Percentiles rank a stretch among this genome's conserved stretches.
Conservation (phyloP, 2,113 vertebrate genomes). For the Tenrec ecaudatus region DNA sequence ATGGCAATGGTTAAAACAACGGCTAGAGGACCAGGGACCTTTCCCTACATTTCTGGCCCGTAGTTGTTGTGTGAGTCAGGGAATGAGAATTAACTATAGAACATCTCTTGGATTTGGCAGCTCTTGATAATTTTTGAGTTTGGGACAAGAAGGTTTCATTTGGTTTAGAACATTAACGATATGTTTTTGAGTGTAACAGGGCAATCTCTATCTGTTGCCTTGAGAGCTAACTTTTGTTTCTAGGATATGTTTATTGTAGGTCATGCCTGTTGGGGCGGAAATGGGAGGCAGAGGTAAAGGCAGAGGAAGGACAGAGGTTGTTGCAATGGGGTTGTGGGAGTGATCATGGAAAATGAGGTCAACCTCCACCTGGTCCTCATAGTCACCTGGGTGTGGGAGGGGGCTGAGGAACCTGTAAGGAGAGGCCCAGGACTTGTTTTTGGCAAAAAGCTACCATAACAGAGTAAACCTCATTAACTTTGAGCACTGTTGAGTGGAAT, state of each 20-base stretch:
- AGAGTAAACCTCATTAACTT: slow-evolving; percentile 27
- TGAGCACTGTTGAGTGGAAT: slow-evolving; percentile 45
- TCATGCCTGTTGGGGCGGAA: neutral
- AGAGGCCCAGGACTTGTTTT: neutral
- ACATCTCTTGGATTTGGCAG: neutral
- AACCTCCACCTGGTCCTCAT: neutral
- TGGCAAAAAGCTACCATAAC: neutral
- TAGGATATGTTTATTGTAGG: neutral
- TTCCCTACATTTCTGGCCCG: neutral
- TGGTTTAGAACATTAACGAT: neutral
- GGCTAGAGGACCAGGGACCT: neutral
- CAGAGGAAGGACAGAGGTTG: neutral
- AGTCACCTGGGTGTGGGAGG: neutral
- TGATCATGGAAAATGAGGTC: neutral
- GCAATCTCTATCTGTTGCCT: neutral
- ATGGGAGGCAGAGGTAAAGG: neutral
- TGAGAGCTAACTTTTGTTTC: slow-evolving; percentile 27
- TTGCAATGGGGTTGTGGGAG: neutral
- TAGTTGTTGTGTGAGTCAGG: slow-evolving; percentile 24
- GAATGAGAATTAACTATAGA: neutral
- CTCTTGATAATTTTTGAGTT: neutral
- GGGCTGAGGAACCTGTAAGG: neutral
- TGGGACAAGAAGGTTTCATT: neutral
- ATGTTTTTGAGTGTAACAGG: neutral
- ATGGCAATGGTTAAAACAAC: neutral